Evolutionary conservation across 2,888 invertebrate species (phyloP), one percentile per base, ranked within the genome.

Genomic region (Troides aeacus): DNA sequence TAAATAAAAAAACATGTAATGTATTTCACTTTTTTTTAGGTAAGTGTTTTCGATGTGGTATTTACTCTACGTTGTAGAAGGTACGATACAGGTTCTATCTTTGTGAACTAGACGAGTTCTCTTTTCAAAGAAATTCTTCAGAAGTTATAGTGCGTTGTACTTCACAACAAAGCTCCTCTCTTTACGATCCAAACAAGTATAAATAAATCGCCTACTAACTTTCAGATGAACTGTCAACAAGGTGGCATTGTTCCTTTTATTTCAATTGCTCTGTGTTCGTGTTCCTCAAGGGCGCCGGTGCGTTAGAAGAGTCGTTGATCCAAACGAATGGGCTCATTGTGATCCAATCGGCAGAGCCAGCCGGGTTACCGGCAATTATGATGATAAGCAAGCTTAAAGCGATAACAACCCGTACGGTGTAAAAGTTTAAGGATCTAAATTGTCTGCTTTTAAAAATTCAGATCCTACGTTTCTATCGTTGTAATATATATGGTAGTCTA

Each of bases 241-340:
- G 59, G 50, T 50, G 4, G 60, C 63, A 60, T 63, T 39, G 58
- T 64, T 56, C 39, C 39, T 68, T 60, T 56, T 23, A 63, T 64
- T 60, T 64, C 65, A 24, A 65, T 65, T 65, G 65, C 65, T 64
- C 64, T 59, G 58, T 59, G 58, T 42, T 57, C 58, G 58, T 59
- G 58, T 42, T 57, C 58, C 64, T 60, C 64, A 60, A 64, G 64
- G 60, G 59, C 39, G 59, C 24, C 62, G 23, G 50, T 62, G 57
- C 42, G 61, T 62, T 56, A 36, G 57, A 66, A 64, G 59, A 62
- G 65, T 68, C 68, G 68, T 67, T 62, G 68, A 71, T 61, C 64
- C 39, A 62, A 57, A 62, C 68, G 61, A 68, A 71, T 68, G 67
- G 59, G 62, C 62, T 65, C 68, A 68, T 68, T 71, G 71, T 71